Evolutionary conservation across 2,113 vertebrate species (phyloP).

Genomic region (Trematomus loennbergii): DNA sequence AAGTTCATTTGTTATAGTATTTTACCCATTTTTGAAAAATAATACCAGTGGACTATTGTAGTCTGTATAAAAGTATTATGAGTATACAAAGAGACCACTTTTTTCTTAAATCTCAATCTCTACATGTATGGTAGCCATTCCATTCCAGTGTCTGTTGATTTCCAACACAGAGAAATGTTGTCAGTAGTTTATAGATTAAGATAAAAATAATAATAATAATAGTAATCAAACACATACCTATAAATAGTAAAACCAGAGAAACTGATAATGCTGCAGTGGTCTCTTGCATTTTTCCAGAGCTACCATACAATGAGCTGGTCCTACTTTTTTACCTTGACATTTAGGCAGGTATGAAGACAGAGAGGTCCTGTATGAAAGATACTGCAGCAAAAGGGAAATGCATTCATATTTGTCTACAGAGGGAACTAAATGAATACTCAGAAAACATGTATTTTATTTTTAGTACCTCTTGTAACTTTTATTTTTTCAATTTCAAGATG

Average conservation of each 20-base stretch:
- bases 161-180: too few relatives aligned
- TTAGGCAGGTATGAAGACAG: not conserved
- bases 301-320: constrained; percentile 41
- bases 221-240: too few relatives aligned
- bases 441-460: not conserved
- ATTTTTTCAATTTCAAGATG: not conserved
- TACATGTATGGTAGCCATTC: too few relatives aligned
- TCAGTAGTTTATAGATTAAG: too few relatives aligned
- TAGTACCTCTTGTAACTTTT: not conserved
- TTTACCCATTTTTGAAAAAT: constrained; percentile 72
- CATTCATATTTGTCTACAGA: not conserved
- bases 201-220: too few relatives aligned
- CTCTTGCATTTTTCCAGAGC: too few relatives aligned
- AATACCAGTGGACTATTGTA: constrained; percentile 81
- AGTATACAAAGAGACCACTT: constrained; percentile 67
- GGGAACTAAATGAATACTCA: not conserved
- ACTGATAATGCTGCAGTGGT: too few relatives aligned
- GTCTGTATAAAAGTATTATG: constrained; percentile 83
- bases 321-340: constrained; percentile 47
- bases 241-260: too few relatives aligned
- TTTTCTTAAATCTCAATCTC: too few relatives aligned
- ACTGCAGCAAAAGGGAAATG: not conserved
- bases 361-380: not conserved
- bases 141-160: too few relatives aligned
- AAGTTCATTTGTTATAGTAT: constrained; percentile 80